Evolutionary conservation across 1,140 invertebrate species (phyloP), one percentile per base, ranked within the genome.

Genomic region (Aphis gossypii): DNA sequence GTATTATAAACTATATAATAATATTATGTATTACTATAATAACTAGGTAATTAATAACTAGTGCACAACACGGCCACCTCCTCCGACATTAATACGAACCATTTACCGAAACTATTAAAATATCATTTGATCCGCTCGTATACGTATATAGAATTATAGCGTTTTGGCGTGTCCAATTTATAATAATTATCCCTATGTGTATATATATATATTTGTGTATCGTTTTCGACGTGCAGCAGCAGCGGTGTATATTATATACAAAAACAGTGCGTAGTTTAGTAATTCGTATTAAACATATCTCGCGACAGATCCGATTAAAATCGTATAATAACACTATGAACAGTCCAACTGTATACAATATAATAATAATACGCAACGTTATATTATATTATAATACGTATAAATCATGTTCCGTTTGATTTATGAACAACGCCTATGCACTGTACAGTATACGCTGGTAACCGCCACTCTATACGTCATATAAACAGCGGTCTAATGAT

Each of bases 331-430:
- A 68, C 60, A 68, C 60, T 68, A n/a, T 68, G n/a, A 30, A n/a
- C 30, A 68, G 60, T 68, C 60, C 60, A 18, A 30, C 30, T n/a
- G 14, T 68, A 68, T n/a, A n/a, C 30, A 30, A 68, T n/a, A 84
- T 84, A 41, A 83, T 83, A 38, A 83, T 68, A n/a, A 68, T 68
- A n/a, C n/a, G 60, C n/a, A n/a, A 68, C 76, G 35, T 38, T 83
- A 38, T 41, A 82, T 41, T 21, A 23, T 83, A 84, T 84, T 41
- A 3, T 23, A 23, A 23, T 84, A 84, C 38, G 82, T 25, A 84
- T 84, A 84, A 84, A 84, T 44, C 82, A 84, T 41, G 82, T 44
- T 41, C 82, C 38, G 82, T 84, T 84, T 84, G 82, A 84, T 84
- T 84, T 84, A 84, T 44, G 82, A 23, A 84, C 82, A 44, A 44